Evolutionary conservation across 2,113 vertebrate genomes (phyloP).

Genomic region (Gallinago jamesoni): DNA sequence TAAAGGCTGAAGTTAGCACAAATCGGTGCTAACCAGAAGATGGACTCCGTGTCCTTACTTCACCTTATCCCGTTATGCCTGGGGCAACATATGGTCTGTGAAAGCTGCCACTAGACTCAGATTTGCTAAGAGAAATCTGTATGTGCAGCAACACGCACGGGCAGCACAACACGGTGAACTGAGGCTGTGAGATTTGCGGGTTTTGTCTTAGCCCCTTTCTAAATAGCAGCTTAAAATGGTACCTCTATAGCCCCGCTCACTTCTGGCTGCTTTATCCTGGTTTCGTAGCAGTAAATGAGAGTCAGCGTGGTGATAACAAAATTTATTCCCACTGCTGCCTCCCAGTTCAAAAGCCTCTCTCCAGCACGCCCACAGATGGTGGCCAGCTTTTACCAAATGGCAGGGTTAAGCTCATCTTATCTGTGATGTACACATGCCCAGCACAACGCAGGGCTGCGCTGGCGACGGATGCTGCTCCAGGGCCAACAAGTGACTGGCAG

Average conservation of each 20-base stretch:
- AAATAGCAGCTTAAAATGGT: not conserved
- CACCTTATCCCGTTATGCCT: not conserved
- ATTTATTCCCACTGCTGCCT: not conserved
- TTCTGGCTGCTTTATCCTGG: not conserved
- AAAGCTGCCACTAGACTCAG: not conserved
- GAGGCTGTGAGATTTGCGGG: not conserved
- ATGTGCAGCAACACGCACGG: not conserved
- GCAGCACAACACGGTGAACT: not conserved
- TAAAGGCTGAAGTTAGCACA: not conserved
- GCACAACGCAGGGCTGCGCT: not conserved
- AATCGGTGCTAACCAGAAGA: not conserved
- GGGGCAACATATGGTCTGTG: not conserved
- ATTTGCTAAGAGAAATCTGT: not conserved
- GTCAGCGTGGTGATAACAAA: not conserved
- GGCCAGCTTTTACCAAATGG: not conserved
- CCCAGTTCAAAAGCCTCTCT: not conserved
- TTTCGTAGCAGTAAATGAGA: not conserved
- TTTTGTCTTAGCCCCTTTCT: not conserved
- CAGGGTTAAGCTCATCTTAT: not conserved
- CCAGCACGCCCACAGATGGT: rapidly evolving
- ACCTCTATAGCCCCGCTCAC: not conserved
- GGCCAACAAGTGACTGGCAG: not conserved
- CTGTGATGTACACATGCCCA: not conserved
- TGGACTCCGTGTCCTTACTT: not conserved
- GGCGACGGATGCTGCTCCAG: not conserved